Base-by-base conservation (phyloP, 2,888 invertebrate species). In the Bhutanitis thaidina region DNA sequence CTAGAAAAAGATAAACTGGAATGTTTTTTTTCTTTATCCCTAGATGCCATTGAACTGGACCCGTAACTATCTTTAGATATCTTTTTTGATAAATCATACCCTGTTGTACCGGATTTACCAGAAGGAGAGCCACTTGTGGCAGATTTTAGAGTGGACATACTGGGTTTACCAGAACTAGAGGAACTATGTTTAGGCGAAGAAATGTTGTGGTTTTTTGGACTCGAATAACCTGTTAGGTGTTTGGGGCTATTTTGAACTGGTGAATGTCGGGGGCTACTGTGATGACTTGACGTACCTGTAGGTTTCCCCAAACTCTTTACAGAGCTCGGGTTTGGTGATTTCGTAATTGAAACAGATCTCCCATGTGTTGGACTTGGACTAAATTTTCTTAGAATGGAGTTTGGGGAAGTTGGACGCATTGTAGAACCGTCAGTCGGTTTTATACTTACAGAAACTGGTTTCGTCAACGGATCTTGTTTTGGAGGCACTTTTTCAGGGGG, bases 91-190 rank as follows among this genome's bases (percentile, higher is more conserved):
- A 90, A 74, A 53, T 91, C 90, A 59, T 91, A 91, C 14, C 91
- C 90, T 25, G 90, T 90, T 3, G 86, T 83, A 0, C 83, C 80
- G 9, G 91, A 90, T 71, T 93, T 93, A 25, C 91, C 91, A n/a
- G 92, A 93, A 1, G 94, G 93, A 1, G 94, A 93, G 7, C 89
- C 86, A 67, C 93, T 92, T 0, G 93, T 91, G 0, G 96, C 95
- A 32, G 94, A 96, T 72, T 96, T 96, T 15, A 96, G 78, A 0
- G 96, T 93, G 0, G 96, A 95, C 95, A 97, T 96, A 67, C 96
- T 96, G 0, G 96, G 96, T 70, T 97, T 97, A 0, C 96, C 96
- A 0, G 95, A 93, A 50, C 93, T 91, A 0, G 93, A 91, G 16
- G 93, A 92, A 62, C 91, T 91, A 62, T 95, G 95, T 74, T 96